Base-by-base conservation (phyloP, 53 echinoderm and acorn worm genomes). In the Antedon mediterranea region DNA sequence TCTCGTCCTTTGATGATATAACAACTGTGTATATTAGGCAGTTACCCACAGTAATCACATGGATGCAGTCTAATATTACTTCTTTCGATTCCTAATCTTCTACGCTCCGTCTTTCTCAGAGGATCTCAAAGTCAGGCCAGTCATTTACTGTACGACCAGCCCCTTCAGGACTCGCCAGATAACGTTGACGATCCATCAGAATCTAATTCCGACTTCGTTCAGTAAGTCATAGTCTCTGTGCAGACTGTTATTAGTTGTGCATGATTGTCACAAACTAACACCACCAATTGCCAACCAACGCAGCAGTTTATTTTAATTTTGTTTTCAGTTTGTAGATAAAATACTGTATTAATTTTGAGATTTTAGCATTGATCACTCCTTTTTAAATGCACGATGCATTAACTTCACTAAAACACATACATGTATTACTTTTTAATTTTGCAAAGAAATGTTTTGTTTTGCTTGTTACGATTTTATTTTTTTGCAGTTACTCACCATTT, bases 151-250 rank as follows among this genome's bases (percentile, higher is more conserved):
- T 98, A 86, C 70, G 88, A 90, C 4, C 88, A 90, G 30, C 84
- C 90, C 5, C 74, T 87, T 44, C 89, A 89, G 74, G 88, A 88
- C 71, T 75, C 88, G 0, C 86, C 86, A 73, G 92, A 98, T 72
- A 89, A 85, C 43, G 92, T 79, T 93, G 98, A 98, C 44, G 98
- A 92, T 42, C 86, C 90, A 34, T 84, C 87, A 11, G 92, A 98
- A 78, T 90, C 98, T 34, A 93, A 93, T 31, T 84, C 98, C 73
- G 98, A 98, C 72, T 57, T 57, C 20, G 57, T 57, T 42, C 98
- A 97, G 98, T 98, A 98, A 97, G 98, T 97, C n/a, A n/a, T 77
- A 83, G 78, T 80, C 33, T 71, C 33, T 44, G 73, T 43, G 43
- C 33, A 37, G 31, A 33, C 20, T 6, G 11, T 57, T 57, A 37